These are phyloP conservation scores for Eristalinus aeneus DNA, from an alignment of 2,888 invertebrate species.

Conservation along the genomic window DNA sequence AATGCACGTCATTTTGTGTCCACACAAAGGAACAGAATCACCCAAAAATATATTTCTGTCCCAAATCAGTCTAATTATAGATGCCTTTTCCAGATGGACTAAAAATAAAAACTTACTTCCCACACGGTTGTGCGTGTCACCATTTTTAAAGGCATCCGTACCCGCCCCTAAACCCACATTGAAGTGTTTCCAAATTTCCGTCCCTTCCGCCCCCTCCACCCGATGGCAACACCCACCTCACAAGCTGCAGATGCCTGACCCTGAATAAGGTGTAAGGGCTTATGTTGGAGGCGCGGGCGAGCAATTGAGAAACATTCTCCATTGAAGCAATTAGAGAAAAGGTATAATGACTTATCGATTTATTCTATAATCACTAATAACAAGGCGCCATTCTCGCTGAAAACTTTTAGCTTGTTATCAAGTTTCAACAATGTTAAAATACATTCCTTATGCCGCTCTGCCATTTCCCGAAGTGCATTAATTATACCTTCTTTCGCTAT, in stretches of 20 bases:
- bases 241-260: background rate
- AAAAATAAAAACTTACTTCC: background rate
- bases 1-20: too few relatives aligned
- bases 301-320: slow-evolving; percentile 2
- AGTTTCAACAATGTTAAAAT: slow-evolving; percentile 13
- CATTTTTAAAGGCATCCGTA: background rate
- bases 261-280: background rate
- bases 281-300: background rate
- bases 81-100: background rate
- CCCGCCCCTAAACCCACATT: background rate
- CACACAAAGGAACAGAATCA: too few relatives aligned
- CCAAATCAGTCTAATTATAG: too few relatives aligned
- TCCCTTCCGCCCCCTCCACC: too few relatives aligned
- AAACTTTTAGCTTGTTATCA: slow-evolving; percentile 3
- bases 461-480: slow-evolving; percentile 36
- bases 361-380: slow-evolving; percentile 11
- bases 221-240: too few relatives aligned
- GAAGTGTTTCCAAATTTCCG: background rate
- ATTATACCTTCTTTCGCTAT: slow-evolving; percentile 12
- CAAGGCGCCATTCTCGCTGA: background rate
- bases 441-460: slow-evolving; percentile 24
- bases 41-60: too few relatives aligned
- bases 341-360: slow-evolving; percentile 29
- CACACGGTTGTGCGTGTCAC: background rate
- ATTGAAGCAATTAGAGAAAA: background rate